Evolutionary conservation across 2,888 invertebrate species (phyloP), one percentile per base, ranked within the genome.

Genomic region (Uropetala carovei): DNA sequence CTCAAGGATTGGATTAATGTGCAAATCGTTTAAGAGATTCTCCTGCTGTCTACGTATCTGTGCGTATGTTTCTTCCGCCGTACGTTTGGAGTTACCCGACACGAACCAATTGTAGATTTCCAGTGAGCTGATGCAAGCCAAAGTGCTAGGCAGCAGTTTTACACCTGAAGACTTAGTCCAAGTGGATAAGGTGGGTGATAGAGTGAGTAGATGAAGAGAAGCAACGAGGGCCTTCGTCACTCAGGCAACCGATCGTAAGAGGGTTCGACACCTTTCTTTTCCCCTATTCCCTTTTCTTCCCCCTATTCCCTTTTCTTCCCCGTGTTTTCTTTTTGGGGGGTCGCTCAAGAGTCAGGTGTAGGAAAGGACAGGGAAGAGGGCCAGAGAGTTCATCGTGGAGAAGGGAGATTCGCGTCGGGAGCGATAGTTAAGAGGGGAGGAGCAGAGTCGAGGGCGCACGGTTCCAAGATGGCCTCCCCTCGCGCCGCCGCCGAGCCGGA

Each of bases 401-500:
- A 18, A 89, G 64, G 43, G 27, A 30, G 64, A 30, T 64, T 89
- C 64, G 89, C 89, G 60, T 64, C 89, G 89, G 89, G 60, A 64
- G 60, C 64, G 64, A 89, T 64, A 43, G 68, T 43, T 43, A 83
- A 27, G 57, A 57, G 83, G 83, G 64, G 89, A 43, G 57, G 85
- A 85, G 9, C 27, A 75, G 60, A 18, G 89, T 43, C 30, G 89
- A 89, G 89, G 89, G 89, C 89, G 89, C 59, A 82, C 30, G 68
- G 82, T 82, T 92, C 84, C 86, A 93, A 92, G 68, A 93, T 93
- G 93, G 93, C 93, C 83, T 93, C 93, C 56, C 93, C 93, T 43
- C 93, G 94, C 93, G 93, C 93, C 91, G 93, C 94, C 93, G 96
- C 96, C 92, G 97, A 94, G 64, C 94, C 94, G 58, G 94, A 97